Evolutionary conservation across 2,888 invertebrate genomes (phyloP).

Genomic region (Omphaloscelis lunosa): DNA sequence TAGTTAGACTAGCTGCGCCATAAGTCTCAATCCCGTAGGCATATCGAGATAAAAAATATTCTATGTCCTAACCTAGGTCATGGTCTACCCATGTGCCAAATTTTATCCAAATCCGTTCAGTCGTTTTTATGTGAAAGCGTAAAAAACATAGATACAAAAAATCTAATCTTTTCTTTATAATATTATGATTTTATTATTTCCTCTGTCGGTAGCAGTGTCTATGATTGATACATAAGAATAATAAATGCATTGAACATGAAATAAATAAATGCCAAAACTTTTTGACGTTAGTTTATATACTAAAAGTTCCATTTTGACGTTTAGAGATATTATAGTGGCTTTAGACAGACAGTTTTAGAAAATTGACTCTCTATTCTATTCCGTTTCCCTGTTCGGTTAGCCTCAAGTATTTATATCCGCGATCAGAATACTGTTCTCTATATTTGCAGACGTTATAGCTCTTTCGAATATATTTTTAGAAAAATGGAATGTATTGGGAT

Average conservation of each 20-base stretch:
- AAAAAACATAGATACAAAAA: too few species aligned
- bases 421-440: slow-evolving; percentile 37
- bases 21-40: too few species aligned
- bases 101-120: too few species aligned
- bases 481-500: slow-evolving; percentile 18
- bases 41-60: too few species aligned
- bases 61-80: too few species aligned
- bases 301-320: slow-evolving; percentile 46
- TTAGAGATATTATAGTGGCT: slow-evolving; percentile 44
- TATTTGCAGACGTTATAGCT: slow-evolving; percentile 43
- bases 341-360: slow-evolving; percentile 50
- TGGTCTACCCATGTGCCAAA: too few species aligned
- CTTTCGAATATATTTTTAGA: slow-evolving; percentile 27
- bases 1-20: too few species aligned
- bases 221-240: slow-evolving; percentile 23
- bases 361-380: slow-evolving; percentile 38
- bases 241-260: slow-evolving; percentile 31
- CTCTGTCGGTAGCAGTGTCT: too few species aligned
- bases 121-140: too few species aligned
- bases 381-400: slow-evolving; percentile 37
- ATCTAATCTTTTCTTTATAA: too few species aligned
- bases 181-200: background rate
- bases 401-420: slow-evolving; percentile 53
- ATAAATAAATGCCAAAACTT: slow-evolving; percentile 37
- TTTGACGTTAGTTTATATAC: slow-evolving; percentile 39